These are phyloP conservation scores for Sussaba pulchella DNA, from an alignment of 2,888 invertebrate genomes.

Conservation along the genomic window DNA sequence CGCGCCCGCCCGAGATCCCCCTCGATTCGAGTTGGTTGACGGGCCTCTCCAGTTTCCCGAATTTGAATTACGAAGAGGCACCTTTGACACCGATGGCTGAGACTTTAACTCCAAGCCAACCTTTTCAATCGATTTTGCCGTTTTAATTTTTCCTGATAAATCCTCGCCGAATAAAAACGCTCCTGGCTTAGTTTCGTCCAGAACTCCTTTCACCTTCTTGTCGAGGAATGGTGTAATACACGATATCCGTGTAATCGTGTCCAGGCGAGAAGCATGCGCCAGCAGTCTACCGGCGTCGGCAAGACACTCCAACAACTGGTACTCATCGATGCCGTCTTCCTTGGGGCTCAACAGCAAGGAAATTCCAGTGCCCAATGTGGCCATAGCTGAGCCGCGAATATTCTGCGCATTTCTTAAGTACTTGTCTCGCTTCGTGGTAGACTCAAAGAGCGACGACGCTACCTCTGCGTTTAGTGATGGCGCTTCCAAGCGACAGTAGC, in stretches of 20 bases:
- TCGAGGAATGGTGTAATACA: conserved; percentile 56
- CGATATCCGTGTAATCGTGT: conserved; percentile 47
- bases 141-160: conserved; percentile 61
- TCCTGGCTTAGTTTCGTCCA: conserved; percentile 55
- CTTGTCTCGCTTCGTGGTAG: conserved; percentile 54
- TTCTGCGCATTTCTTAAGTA: conserved; percentile 52
- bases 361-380: conserved; percentile 52
- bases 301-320: conserved; percentile 32
- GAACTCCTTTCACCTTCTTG: conserved; percentile 51
- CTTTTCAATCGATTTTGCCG: conserved; percentile 60
- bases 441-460: conserved; percentile 44
- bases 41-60: conserved; percentile 61
- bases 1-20: conserved; percentile 39
- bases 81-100: conserved; percentile 21
- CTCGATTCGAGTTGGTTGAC: conserved; percentile 29
- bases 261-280: conserved; percentile 48
- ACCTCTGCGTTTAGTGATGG: conserved; percentile 59
- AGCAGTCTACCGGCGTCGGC: conserved; percentile 42
- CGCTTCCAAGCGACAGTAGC: conserved; percentile 51
- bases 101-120: conserved; percentile 53
- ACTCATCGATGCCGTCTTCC: conserved; percentile 50
- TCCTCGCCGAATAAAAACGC: conserved; percentile 62
- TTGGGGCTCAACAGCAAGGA: conserved; percentile 36
- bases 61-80: conserved; percentile 23
- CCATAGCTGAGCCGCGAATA: conserved; percentile 55